phyloP scores from a whole-genome alignment of 2,888 invertebrate species.

The Endotricha flammealis region DNA sequence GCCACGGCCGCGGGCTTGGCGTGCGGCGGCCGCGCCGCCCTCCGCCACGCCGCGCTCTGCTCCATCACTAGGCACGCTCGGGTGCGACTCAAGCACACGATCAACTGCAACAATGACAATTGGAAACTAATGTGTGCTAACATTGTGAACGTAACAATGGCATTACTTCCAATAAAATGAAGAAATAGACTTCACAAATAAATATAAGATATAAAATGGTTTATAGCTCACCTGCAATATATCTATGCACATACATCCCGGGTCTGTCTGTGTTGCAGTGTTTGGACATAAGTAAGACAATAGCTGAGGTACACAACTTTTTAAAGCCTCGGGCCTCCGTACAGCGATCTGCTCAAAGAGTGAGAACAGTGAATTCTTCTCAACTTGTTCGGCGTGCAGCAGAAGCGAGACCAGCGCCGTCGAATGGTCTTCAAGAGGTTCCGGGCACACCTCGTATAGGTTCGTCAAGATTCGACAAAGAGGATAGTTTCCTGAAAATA shows the following conservation, averaged over 20 bases:
- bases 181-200: no score
- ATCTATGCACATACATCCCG: constrained; percentile 69
- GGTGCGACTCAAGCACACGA: constrained; percentile 85
- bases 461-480: constrained; percentile 92
- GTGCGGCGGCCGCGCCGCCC: constrained; percentile 78
- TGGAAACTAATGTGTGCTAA: not conserved
- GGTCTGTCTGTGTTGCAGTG: constrained; percentile 51
- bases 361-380: constrained; percentile 89
- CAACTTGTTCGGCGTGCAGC: constrained; percentile 90
- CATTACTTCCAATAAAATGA: not conserved
- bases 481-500: constrained; percentile 89
- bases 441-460: constrained; percentile 92
- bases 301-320: constrained; percentile 89
- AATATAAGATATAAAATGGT: no score
- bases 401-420: constrained; percentile 88
- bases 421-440: constrained; percentile 90
- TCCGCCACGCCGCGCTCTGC: constrained; percentile 83
- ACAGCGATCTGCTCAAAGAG: constrained; percentile 90
- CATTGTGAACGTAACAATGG: not conserved
- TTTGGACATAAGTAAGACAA: constrained; percentile 83
- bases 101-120: constrained; percentile 67
- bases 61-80: constrained; percentile 84
- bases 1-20: constrained; percentile 81
- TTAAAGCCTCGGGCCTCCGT: constrained; percentile 87
- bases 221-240: constrained; percentile 49